These are phyloP conservation scores for Nephotettix cincticeps DNA, from an alignment of 1,140 invertebrate genomes.

Conservation along the genomic window DNA sequence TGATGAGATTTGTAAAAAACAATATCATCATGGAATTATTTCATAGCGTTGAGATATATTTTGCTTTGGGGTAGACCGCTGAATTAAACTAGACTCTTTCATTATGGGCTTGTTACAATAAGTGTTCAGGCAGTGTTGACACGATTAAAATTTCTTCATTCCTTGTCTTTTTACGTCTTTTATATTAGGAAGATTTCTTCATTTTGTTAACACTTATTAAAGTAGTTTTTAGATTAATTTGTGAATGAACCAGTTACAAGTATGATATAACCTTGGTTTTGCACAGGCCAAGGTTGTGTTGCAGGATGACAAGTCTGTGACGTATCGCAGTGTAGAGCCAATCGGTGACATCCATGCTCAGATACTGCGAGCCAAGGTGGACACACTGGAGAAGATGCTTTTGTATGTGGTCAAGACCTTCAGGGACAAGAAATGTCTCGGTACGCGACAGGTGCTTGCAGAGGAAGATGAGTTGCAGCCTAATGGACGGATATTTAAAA, in stretches of 20 bases:
- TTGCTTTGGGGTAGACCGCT: no score
- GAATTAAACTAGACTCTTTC: no score
- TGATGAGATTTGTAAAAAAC: no score
- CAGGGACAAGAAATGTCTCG: slow-evolving; percentile 74
- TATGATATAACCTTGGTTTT: no score
- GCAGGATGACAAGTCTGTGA: slow-evolving; percentile 60
- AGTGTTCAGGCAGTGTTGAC: no score
- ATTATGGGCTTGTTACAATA: no score
- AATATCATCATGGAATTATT: no score
- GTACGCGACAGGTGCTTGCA: slow-evolving; percentile 85
- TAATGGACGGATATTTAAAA: slow-evolving; percentile 95
- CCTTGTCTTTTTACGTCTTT: neutral
- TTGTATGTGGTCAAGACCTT: slow-evolving; percentile 72
- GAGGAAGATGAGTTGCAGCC: slow-evolving; percentile 93
- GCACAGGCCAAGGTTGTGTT: slow-evolving; percentile 58
- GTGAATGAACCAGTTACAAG: no score
- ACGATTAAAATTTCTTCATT: neutral
- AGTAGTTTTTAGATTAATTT: no score
- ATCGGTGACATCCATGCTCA: slow-evolving; percentile 67
- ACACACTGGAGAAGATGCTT: slow-evolving; percentile 87
- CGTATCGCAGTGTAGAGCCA: slow-evolving; percentile 68
- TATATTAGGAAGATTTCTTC: slow-evolving; percentile 10
- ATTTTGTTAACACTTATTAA: no score
- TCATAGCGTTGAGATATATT: no score
- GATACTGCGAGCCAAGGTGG: slow-evolving; percentile 71